phyloP scores from a whole-genome alignment of 2,113 vertebrate genomes.

The Excalfactoria chinensis region DNA sequence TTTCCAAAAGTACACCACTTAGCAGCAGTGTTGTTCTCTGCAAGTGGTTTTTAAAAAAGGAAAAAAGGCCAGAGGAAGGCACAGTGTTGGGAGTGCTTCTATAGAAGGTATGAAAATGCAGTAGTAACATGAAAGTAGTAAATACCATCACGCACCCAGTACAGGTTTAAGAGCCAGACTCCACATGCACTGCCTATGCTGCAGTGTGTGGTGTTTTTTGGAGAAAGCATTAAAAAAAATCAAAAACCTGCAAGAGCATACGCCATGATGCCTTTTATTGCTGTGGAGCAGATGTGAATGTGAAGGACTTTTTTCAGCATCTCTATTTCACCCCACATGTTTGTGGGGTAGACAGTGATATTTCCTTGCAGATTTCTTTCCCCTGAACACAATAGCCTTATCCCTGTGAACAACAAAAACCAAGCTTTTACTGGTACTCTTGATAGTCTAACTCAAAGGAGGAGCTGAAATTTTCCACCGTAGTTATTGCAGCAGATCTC shows the following conservation, averaged over 20 bases:
- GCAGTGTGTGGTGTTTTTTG: neutral
- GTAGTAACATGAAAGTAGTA: neutral
- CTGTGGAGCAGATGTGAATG: neutral
- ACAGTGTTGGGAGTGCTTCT: accelerated
- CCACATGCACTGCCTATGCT: accelerated
- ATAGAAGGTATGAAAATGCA: neutral
- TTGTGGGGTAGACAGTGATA: neutral
- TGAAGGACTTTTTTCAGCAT: neutral
- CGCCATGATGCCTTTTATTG: neutral
- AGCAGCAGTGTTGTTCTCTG: accelerated
- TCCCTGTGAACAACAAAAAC: too few species aligned
- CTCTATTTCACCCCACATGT: too few species aligned
- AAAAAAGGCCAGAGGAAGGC: neutral
- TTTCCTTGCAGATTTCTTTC: neutral
- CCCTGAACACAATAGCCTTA: neutral
- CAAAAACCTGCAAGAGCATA: neutral
- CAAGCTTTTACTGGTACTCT: neutral
- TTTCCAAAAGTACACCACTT: neutral
- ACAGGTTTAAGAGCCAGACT: neutral
- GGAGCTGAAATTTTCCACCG: neutral
- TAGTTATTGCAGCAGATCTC: neutral
- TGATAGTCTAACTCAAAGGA: neutral
- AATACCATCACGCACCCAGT: neutral
- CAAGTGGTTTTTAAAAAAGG: neutral
- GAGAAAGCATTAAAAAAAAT: neutral